Conservation (phyloP, 2,888 invertebrate genomes). For the Cheilosia soror region DNA sequence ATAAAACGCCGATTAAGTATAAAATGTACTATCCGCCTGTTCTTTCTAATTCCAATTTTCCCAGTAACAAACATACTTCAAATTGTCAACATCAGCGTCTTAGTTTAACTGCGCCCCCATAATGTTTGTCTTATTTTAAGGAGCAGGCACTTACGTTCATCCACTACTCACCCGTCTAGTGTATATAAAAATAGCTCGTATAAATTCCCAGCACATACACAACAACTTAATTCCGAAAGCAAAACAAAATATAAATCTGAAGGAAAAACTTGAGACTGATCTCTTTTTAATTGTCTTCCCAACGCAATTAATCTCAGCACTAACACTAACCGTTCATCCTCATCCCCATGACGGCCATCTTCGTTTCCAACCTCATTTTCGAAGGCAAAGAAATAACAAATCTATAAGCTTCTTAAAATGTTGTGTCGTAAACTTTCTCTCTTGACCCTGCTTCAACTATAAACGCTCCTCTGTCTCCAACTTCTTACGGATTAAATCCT, state of each 20-base stretch:
- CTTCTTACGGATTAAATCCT: conserved; percentile 48
- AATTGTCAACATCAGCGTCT: not conserved
- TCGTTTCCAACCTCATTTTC: conserved; percentile 11
- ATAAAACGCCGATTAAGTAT: no score
- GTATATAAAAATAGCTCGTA: conserved; percentile 4
- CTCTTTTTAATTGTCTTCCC: conserved; percentile 65
- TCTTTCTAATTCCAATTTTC: no score
- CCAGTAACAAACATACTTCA: no score
- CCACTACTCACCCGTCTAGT: not conserved
- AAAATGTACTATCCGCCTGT: no score
- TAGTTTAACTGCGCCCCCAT: not conserved
- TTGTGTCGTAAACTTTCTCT: conserved; percentile 64
- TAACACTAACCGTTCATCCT: conserved; percentile 57
- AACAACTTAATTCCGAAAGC: conserved; percentile 15
- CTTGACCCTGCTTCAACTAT: conserved; percentile 4
- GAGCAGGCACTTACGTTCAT: not conserved
- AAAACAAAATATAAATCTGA: conserved; percentile 9
- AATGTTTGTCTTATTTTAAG: not conserved
- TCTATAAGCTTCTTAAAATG: conserved; percentile 63
- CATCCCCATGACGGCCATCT: conserved; percentile 12
- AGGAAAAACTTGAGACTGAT: conserved; percentile 46
- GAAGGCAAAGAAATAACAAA: conserved; percentile 49
- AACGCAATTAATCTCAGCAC: conserved; percentile 66
- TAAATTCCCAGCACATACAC: conserved; percentile 25
- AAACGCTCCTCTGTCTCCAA: not conserved